Evolutionary conservation across 2,888 invertebrate species (phyloP).

Genomic region (Coelopa pilipes): DNA sequence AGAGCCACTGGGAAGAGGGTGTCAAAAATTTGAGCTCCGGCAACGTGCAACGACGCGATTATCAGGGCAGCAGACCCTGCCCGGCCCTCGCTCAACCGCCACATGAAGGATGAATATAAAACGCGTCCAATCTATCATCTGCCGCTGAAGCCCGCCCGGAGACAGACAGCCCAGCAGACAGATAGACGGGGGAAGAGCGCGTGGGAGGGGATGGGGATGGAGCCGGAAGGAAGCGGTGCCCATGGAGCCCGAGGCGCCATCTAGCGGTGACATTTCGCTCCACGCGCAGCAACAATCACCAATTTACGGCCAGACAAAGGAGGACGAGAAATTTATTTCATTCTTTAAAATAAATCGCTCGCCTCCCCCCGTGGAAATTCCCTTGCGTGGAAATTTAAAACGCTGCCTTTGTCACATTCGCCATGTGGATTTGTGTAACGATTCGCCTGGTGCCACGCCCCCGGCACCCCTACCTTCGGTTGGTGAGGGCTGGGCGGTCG

Average conservation of each 20-base stretch:
- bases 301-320: constrained; percentile 27
- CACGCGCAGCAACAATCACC: constrained; percentile 19
- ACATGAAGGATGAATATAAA: constrained; percentile 50
- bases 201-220: too few species aligned
- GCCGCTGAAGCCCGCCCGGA: constrained; percentile 12
- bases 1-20: constrained; percentile 40
- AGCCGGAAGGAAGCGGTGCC: not conserved
- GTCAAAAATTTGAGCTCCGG: constrained; percentile 20
- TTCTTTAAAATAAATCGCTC: constrained; percentile 36
- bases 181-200: too few species aligned
- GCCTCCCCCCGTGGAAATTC: not conserved
- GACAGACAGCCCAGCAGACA: not conserved
- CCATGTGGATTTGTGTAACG: constrained; percentile 33
- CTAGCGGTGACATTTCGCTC: constrained; percentile 2
- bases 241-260: constrained; percentile 1
- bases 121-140: constrained; percentile 49
- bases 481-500: not conserved
- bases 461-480: not conserved
- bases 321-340: constrained; percentile 25
- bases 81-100: not conserved
- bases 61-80: not conserved
- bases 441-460: not conserved
- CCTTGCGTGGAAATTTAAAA: constrained; percentile 26
- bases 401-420: constrained; percentile 34
- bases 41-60: constrained; percentile 11